These are phyloP conservation scores for Conopomorpha cramerella DNA, from an alignment of 1,140 invertebrate species.

Conservation along the genomic window DNA sequence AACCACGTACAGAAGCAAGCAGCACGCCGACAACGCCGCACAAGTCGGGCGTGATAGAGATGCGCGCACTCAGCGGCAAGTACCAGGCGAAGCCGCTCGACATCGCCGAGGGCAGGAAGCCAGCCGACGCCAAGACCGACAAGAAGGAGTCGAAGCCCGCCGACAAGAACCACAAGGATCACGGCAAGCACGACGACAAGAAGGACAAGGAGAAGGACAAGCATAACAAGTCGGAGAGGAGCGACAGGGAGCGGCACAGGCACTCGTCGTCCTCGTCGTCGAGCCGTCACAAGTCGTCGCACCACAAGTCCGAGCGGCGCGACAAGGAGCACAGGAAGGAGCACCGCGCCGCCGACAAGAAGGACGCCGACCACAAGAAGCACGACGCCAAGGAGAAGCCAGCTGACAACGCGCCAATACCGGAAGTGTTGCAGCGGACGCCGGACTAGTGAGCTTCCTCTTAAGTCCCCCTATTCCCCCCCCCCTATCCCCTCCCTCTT, in stretches of 20 bases:
- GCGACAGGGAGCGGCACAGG: constrained; percentile 2
- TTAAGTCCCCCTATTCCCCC: too few relatives aligned
- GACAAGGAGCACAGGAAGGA: constrained; percentile 30
- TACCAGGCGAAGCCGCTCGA: constrained; percentile 38
- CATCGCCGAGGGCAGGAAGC: constrained; percentile 26
- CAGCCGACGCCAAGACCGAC: constrained; percentile 19
- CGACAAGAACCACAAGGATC: constrained; percentile 14
- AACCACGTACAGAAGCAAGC: constrained; percentile 31
- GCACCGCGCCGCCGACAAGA: constrained; percentile 25
- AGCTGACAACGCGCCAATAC: not conserved
- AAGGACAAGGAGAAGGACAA: constrained; percentile 21
- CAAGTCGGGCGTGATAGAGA: constrained; percentile 53
- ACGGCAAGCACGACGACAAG: constrained; percentile 3
- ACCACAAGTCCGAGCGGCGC: constrained; percentile 31
- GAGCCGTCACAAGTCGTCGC: constrained; percentile 26
- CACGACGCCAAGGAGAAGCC: constrained; percentile 6
- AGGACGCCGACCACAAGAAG: constrained; percentile 15
- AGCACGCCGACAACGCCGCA: constrained; percentile 35
- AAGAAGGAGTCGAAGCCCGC: constrained; percentile 22
- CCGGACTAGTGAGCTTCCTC: too few relatives aligned
- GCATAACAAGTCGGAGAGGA: constrained; percentile 17
- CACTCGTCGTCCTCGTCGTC: constrained; percentile 34
- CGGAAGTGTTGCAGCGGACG: not conserved
- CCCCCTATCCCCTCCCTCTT: not conserved
- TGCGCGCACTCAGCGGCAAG: constrained; percentile 48